A percentile compares a stretch with the other conserved stretches of the same genome.
phyloP scores from a whole-genome alignment of 2,888 invertebrate genomes.

The Polydrusus cervinus region DNA sequence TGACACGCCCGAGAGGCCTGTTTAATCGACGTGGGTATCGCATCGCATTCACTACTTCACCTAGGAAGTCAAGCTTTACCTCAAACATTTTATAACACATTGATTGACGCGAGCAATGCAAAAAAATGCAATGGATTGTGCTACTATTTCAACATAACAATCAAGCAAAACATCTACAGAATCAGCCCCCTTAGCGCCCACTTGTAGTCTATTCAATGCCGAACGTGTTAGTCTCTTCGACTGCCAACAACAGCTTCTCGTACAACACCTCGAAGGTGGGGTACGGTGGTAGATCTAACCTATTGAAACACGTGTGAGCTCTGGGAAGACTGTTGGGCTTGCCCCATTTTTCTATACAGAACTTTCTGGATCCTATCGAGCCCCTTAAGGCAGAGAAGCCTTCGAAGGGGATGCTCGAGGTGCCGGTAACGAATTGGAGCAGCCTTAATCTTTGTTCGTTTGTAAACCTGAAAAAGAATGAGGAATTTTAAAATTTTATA shows the following conservation, averaged over 20 bases:
- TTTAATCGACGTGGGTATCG: no score
- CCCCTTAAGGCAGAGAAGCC: slow-evolving; percentile 96
- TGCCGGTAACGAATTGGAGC: slow-evolving; percentile 97
- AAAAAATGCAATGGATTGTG: no score
- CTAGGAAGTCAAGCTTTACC: no score
- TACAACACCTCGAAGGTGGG: slow-evolving; percentile 92
- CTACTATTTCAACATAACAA: slow-evolving; percentile 2
- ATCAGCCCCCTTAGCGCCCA: slow-evolving; percentile 30
- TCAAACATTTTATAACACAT: no score
- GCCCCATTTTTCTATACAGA: slow-evolving; percentile 98
- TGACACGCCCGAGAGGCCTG: no score
- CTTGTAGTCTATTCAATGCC: slow-evolving; percentile 86
- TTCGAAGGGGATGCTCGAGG: slow-evolving; percentile 97
- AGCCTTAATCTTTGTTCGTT: slow-evolving; percentile 95
- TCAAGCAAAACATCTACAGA: slow-evolving; percentile 16
- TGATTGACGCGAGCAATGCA: no score
- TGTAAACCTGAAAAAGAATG: slow-evolving; percentile 78
- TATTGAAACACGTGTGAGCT: slow-evolving; percentile 98
- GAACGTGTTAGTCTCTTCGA: slow-evolving; percentile 97
- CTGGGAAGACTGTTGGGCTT: slow-evolving; percentile 94
- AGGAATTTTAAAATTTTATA: neutral
- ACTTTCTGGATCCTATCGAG: slow-evolving; percentile 95
- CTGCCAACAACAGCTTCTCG: slow-evolving; percentile 93
- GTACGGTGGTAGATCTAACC: slow-evolving; percentile 96
- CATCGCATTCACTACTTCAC: no score